Percentiles rank a stretch among this genome's conserved stretches.
Evolutionary conservation across 1,140 invertebrate genomes (phyloP).

Genomic region (Phymorhynchus buccinoides): DNA sequence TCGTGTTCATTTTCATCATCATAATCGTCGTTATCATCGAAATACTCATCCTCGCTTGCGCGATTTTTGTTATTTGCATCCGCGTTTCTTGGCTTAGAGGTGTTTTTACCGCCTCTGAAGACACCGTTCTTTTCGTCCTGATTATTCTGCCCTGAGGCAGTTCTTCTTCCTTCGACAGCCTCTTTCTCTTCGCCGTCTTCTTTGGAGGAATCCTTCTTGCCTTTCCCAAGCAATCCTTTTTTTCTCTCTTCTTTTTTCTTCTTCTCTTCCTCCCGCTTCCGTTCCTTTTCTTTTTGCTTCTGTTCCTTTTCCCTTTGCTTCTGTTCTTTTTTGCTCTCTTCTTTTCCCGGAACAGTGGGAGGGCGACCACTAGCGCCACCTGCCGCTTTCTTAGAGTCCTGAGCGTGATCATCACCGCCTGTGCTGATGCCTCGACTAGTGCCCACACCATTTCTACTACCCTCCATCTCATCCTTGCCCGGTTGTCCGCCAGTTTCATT

Average conservation of each 20-base stretch:
- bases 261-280: no score
- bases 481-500: not conserved
- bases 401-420: not conserved
- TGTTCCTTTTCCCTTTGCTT: no score
- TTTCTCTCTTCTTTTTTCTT: slow-evolving; percentile 3
- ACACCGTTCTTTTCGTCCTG: not conserved
- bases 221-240: not conserved
- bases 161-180: not conserved
- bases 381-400: not conserved
- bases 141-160: not conserved
- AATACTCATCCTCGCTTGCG: not conserved
- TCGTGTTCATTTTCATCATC: not conserved
- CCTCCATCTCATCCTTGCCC: not conserved
- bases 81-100: not conserved
- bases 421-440: not conserved
- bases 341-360: not conserved
- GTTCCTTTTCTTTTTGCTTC: no score
- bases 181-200: not conserved
- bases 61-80: not conserved
- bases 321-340: not conserved
- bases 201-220: not conserved
- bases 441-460: not conserved
- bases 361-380: not conserved
- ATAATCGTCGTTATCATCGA: not conserved
- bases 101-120: not conserved